Conservation (phyloP, 2,888 invertebrate species). For the Nephrotoma guestfalica region DNA sequence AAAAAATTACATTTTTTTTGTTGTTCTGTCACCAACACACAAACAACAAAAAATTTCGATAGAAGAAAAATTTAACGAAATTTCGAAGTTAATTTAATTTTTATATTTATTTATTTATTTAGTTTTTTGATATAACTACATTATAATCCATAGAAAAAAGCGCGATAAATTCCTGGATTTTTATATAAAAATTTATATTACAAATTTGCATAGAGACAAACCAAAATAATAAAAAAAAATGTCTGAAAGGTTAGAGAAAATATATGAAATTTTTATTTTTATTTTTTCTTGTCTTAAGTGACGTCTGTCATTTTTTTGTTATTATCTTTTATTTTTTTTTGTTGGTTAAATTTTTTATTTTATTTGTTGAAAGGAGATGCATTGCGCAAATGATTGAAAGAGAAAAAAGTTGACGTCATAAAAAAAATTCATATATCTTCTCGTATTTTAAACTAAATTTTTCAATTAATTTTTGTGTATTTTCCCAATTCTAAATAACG, state of each 20-base stretch:
- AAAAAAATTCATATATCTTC: background rate
- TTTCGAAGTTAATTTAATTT: background rate
- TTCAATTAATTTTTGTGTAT: background rate
- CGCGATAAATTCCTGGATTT: background rate
- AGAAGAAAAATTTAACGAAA: background rate
- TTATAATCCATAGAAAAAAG: background rate
- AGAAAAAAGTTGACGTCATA: conserved; percentile 5
- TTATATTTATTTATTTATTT: background rate
- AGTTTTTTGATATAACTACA: background rate
- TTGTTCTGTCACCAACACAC: background rate
- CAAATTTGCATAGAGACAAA: background rate
- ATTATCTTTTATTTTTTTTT: background rate
- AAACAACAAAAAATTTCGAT: background rate
- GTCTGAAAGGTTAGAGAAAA: background rate
- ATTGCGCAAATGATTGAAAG: conserved; percentile 3
- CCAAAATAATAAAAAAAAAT: background rate
- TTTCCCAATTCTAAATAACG: background rate
- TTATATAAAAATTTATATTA: background rate
- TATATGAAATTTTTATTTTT: background rate
- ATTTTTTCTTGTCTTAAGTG: background rate
- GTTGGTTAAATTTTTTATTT: background rate
- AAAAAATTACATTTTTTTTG: background rate
- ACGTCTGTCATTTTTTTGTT: conserved; percentile 3
- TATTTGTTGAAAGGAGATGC: background rate
- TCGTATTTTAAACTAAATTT: background rate